Percentiles rank a stretch among this genome's conserved stretches.
phyloP scores from a whole-genome alignment of 2,797 vertebrate genomes.

The Heliangelus exortis region DNA sequence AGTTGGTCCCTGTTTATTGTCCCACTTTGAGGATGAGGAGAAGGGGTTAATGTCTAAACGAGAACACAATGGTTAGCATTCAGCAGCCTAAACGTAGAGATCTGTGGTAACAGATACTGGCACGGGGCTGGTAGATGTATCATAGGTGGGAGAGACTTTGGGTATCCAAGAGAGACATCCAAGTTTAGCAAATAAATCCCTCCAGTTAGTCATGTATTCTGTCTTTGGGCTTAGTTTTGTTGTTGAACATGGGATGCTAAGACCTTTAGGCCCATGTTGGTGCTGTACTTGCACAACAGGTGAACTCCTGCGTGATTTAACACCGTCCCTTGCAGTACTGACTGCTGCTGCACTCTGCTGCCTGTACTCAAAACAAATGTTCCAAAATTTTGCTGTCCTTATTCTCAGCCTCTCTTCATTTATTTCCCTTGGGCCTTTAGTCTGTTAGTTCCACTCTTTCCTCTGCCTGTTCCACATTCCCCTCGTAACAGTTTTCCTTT shows the following conservation, averaged over 20 bases:
- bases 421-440: background rate
- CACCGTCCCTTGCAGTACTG: background rate
- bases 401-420: background rate
- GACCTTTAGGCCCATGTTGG: background rate
- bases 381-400: background rate
- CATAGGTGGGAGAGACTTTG: background rate
- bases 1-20: background rate
- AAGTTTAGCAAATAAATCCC: background rate
- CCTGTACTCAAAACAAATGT: background rate
- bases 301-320: background rate
- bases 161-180: background rate
- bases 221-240: background rate
- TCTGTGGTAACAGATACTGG: background rate
- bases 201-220: background rate
- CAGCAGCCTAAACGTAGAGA: background rate
- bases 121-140: background rate
- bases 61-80: background rate
- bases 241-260: background rate
- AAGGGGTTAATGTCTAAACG: background rate
- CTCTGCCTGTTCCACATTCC: background rate
- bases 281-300: background rate
- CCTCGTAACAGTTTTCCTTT: constrained; percentile 16
- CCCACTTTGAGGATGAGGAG: background rate
- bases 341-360: background rate
- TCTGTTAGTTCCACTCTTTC: background rate